Evolutionary conservation across 2,888 invertebrate species (phyloP), one percentile per base, ranked within the genome.

Genomic region (Synanthedon tipuliformis): DNA sequence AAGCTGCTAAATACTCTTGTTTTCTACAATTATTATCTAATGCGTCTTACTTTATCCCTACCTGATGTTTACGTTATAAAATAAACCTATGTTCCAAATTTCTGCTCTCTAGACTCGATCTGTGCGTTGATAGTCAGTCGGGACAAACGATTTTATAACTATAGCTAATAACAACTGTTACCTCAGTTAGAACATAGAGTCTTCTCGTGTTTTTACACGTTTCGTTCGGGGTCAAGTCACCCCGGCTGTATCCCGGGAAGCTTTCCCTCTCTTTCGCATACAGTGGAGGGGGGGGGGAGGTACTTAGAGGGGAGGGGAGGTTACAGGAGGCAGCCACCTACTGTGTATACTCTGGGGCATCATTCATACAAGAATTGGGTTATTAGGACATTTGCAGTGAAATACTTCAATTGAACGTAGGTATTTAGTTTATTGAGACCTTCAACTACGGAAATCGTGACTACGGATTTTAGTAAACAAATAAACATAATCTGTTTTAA

Each of bases 361-460:
- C 71, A 71, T 71, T 71, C 71, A 71, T 71, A 64, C 57, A 50
- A 56, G 52, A 69, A 67, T 63, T 64, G 61, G 69, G 70, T 69
- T 62, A 70, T 67, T 64, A 69, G 64, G 57, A 58, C 63, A 57
- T 62, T 62, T 61, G 61, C 53, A 48, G 54, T 59, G 58, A 60
- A 45, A 50, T 41, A 40, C 48, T 45, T 49, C 18, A 48, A 52
- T 16, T 41, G 49, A 27, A 41, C 27, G 45, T 45, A n/a, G 41
- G 1, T 41, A 15, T 45, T 45, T 45, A 45, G 34, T 34, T 34
- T 34, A 34, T 34, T 34, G 34, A 34, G 34, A 34, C 34, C 34
- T 34, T 34, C 34, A 34, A 34, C 34, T 23, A 5, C 5, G 23
- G 23, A 23, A 23, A 23, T 5, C 23, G 23, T 23, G 23, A 23